These are phyloP conservation scores for Spheniscus mendiculus DNA, from an alignment of 2,113 vertebrate genomes.

Conservation along the genomic window DNA sequence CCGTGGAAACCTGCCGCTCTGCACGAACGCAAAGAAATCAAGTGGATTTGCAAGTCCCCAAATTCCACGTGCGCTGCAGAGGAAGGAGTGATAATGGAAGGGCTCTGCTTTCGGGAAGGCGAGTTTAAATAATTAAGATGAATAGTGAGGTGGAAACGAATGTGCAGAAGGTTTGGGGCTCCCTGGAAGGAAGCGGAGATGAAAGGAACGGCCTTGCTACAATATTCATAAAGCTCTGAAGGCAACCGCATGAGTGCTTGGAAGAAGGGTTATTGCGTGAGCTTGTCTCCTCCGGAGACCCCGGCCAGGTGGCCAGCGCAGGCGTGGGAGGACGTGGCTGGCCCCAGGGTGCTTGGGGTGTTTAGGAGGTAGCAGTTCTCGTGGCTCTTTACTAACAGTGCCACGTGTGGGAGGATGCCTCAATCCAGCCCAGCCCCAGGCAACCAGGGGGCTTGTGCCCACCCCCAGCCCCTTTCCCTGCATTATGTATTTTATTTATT, in stretches of 20 bases:
- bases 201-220: conserved; percentile 33
- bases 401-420: fast-evolving
- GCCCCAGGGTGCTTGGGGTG: fast-evolving
- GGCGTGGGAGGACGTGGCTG: neutral
- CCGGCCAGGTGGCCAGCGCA: fast-evolving
- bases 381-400: neutral
- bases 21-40: fast-evolving
- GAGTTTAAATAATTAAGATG: conserved; percentile 49
- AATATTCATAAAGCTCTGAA: conserved; percentile 65
- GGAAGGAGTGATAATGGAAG: conserved; percentile 29
- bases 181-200: conserved; percentile 42
- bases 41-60: neutral
- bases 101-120: neutral
- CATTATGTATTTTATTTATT: neutral
- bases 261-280: neutral
- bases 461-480: neutral
- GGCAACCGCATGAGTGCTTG: neutral
- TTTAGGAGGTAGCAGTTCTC: neutral
- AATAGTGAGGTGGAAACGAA: conserved; percentile 54
- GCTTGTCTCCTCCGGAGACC: neutral
- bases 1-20: neutral
- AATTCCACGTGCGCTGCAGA: neutral
- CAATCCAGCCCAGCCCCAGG: neutral
- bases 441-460: fast-evolving
- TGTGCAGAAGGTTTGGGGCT: conserved; percentile 48